Evolutionary conservation across 2,888 invertebrate species (phyloP).

Genomic region (Yponomeuta sedellus): DNA sequence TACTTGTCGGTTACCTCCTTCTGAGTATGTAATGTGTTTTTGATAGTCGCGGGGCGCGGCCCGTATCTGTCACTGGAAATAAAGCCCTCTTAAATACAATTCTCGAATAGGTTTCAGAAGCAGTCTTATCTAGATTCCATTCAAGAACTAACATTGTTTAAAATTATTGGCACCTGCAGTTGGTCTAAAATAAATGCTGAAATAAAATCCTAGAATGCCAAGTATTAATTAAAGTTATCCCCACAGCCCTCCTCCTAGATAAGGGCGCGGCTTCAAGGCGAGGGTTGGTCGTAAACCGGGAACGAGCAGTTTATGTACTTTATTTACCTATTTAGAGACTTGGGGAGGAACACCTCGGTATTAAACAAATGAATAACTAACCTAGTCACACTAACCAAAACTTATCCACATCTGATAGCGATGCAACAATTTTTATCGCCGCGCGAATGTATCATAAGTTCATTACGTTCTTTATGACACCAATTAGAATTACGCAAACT

Average conservation of each 20-base stretch:
- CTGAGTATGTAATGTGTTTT: slow-evolving; percentile 57
- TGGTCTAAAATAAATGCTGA: too few species aligned
- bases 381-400: not conserved
- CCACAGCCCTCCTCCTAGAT: slow-evolving; percentile 29
- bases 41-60: slow-evolving; percentile 65
- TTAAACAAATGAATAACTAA: not conserved
- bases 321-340: slow-evolving; percentile 47
- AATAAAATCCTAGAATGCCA: slow-evolving; percentile 2
- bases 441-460: not conserved
- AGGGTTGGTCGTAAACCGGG: slow-evolving; percentile 46
- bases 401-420: too few species aligned
- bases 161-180: not conserved
- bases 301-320: slow-evolving; percentile 40
- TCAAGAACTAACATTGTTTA: not conserved
- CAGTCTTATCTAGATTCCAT: not conserved
- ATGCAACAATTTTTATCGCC: too few species aligned
- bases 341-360: not conserved
- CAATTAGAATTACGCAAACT: not conserved
- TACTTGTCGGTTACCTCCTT: slow-evolving; percentile 57
- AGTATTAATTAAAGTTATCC: slow-evolving; percentile 18
- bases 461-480: not conserved
- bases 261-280: slow-evolving; percentile 25
- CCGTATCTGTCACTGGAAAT: slow-evolving; percentile 41
- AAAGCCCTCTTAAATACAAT: slow-evolving; percentile 27
- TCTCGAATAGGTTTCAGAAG: slow-evolving; percentile 4